phyloP scores from a whole-genome alignment of 1,140 invertebrate species.

The Drosophila tani region DNA sequence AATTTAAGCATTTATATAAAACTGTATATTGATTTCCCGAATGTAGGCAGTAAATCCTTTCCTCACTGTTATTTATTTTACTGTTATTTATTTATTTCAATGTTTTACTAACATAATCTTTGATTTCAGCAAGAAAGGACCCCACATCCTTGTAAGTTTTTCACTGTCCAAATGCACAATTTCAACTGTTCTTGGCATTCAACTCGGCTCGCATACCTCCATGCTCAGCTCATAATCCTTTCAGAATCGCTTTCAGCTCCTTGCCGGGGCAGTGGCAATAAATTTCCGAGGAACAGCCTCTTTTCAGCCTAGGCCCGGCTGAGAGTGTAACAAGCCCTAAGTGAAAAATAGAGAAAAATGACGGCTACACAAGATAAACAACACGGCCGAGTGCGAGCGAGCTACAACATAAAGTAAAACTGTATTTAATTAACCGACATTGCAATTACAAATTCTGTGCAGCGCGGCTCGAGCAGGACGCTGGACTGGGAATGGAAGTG shows the following conservation, averaged over 20 bases:
- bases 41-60: not conserved
- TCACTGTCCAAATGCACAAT: conserved; percentile 3
- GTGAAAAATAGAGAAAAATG: conserved; percentile 74
- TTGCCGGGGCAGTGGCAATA: conserved; percentile 44
- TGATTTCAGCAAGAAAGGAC: not conserved
- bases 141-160: not conserved
- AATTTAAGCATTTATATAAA: not conserved
- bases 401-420: conserved; percentile 77
- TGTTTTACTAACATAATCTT: not conserved
- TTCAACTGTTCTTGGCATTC: conserved; percentile 47
- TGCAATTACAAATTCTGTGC: conserved; percentile 84
- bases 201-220: conserved; percentile 21
- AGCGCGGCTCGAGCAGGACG: conserved; percentile 53
- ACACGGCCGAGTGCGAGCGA: conserved; percentile 37
- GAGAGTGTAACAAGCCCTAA: conserved; percentile 61
- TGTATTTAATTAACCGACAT: conserved; percentile 85
- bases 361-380: conserved; percentile 72
- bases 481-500: conserved; percentile 10
- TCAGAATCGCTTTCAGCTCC: conserved; percentile 18
- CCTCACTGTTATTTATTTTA: not conserved
- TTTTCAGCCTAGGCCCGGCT: conserved; percentile 38
- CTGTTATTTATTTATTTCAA: conserved; percentile 2
- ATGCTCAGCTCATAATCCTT: conserved; percentile 51
- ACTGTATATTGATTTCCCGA: too few species aligned
- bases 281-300: conserved; percentile 36